A percentile compares a stretch with the other conserved stretches of the same genome.
phyloP scores from a whole-genome alignment of 2,888 invertebrate genomes.

The Digitonthophagus gazella region DNA sequence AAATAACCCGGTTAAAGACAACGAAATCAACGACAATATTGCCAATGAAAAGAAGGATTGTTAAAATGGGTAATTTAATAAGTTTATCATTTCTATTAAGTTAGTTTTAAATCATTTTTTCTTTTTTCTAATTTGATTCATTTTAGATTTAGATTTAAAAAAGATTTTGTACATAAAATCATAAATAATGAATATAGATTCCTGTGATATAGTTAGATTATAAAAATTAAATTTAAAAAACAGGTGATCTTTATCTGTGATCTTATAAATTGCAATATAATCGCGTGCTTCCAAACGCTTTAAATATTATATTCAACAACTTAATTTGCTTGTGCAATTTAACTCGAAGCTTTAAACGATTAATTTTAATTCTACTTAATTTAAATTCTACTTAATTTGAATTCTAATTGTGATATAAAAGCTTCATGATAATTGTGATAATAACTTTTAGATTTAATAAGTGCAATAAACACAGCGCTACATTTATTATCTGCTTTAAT shows the following conservation, averaged over 20 bases:
- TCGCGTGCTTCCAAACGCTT: neutral
- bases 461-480: constrained; percentile 1
- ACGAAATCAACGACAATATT: constrained; percentile 59
- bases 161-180: too few species aligned
- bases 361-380: neutral
- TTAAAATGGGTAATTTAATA: neutral
- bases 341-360: neutral
- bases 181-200: neutral
- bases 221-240: neutral
- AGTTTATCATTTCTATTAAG: neutral
- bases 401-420: constrained; percentile 28
- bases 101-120: too few species aligned
- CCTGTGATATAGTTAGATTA: neutral
- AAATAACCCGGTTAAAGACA: constrained; percentile 40
- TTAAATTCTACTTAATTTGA: neutral
- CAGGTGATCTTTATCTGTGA: neutral
- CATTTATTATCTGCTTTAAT: constrained; percentile 9
- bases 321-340: constrained; percentile 8
- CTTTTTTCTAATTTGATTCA: too few species aligned
- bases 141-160: neutral
- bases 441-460: neutral
- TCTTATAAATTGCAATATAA: neutral
- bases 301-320: too few species aligned
- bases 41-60: constrained; percentile 54
- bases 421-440: constrained; percentile 26